phyloP scores from a whole-genome alignment of 2,797 vertebrate species.

The Euphonia xanthogaster region DNA sequence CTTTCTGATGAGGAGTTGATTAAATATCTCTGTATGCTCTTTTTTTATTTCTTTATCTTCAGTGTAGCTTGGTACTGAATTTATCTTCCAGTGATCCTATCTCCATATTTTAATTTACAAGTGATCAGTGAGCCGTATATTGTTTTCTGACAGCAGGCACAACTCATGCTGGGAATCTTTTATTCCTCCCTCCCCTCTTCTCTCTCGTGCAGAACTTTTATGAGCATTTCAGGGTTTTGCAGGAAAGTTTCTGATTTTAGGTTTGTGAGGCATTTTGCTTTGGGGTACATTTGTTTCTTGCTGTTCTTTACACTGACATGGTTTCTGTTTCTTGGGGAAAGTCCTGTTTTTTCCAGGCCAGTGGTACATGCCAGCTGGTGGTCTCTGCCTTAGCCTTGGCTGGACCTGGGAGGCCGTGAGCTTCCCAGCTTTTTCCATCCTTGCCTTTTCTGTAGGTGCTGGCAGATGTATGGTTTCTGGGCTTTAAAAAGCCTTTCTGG shows the following conservation, averaged over 20 bases:
- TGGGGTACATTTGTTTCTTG: not conserved
- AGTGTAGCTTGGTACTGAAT: slow-evolving; percentile 17
- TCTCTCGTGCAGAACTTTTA: not conserved
- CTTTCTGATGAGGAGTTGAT: slow-evolving; percentile 31
- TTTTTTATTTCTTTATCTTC: slow-evolving; percentile 14
- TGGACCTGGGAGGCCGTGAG: not conserved
- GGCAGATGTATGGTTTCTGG: not conserved
- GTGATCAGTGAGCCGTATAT: slow-evolving; percentile 37
- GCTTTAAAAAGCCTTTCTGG: not conserved
- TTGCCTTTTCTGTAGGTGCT: not conserved
- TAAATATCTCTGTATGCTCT: slow-evolving; percentile 11
- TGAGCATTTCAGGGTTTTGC: slow-evolving; percentile 6
- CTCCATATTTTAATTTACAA: slow-evolving; percentile 65
- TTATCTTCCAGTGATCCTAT: slow-evolving; percentile 52
- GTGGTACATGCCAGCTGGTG: not conserved
- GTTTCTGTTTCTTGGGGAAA: not conserved
- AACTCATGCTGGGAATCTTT: slow-evolving; percentile 42
- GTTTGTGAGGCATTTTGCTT: not conserved
- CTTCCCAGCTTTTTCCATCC: not conserved
- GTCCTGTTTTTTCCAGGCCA: not conserved
- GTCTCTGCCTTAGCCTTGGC: not conserved
- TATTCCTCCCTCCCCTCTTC: not conserved
- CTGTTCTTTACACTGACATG: not conserved
- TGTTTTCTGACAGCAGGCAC: slow-evolving; percentile 44
- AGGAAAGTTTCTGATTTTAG: not conserved